Evolutionary conservation across 2,888 invertebrate genomes (phyloP).

Genomic region (Spisula subtruncata): DNA sequence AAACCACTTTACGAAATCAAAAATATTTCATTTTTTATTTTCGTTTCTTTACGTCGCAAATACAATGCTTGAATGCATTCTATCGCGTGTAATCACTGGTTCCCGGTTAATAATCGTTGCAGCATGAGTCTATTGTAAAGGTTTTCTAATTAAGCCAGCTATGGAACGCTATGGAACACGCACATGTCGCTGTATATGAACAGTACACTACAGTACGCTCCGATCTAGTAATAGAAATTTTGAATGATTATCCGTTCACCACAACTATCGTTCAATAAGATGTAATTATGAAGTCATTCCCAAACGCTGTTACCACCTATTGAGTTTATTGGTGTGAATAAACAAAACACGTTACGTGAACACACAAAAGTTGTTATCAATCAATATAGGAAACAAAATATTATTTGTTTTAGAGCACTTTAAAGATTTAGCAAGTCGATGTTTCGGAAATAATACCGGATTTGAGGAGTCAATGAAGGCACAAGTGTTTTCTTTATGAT

Average conservation of each 20-base stretch:
- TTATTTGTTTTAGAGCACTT: not conserved
- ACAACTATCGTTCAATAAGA: not conserved
- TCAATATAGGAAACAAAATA: not conserved
- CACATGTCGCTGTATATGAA: not conserved
- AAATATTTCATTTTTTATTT: too few species aligned
- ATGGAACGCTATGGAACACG: not conserved
- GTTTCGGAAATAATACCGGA: too few species aligned
- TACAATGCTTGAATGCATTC: too few species aligned
- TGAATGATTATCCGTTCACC: not conserved
- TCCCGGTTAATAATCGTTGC: too few species aligned
- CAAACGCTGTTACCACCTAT: not conserved
- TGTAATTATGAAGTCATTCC: slow-evolving; percentile 2
- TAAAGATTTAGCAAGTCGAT: not conserved
- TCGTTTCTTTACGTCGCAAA: too few species aligned
- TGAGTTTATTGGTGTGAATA: not conserved
- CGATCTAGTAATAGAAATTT: not conserved
- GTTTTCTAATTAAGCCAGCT: not conserved
- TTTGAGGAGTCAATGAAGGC: too few species aligned
- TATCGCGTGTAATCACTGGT: too few species aligned
- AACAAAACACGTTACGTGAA: not conserved
- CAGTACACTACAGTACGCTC: not conserved
- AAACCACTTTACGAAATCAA: too few species aligned
- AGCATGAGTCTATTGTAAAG: not conserved
- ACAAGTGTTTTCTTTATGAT: too few species aligned
- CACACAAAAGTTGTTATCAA: not conserved